These are phyloP conservation scores for Sphinx pinastri DNA, from an alignment of 2,888 invertebrate genomes.

Conservation along the genomic window DNA sequence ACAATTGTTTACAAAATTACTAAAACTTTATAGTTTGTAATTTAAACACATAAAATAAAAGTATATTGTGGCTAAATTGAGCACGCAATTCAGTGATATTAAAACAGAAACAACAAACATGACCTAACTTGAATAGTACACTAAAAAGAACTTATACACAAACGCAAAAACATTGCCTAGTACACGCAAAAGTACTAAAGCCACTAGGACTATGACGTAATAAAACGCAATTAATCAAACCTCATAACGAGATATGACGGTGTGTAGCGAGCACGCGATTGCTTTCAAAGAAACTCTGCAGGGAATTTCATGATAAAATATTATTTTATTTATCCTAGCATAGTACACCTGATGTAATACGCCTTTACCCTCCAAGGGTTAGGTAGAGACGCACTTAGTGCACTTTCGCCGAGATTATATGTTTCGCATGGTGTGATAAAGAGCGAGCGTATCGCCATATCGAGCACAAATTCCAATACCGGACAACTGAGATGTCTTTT, in stretches of 20 bases:
- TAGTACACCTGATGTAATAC: too few relatives aligned
- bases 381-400: too few relatives aligned
- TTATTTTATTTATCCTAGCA: too few relatives aligned
- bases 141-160: too few relatives aligned
- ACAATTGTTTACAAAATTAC: too few relatives aligned
- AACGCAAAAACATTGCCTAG: not conserved
- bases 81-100: not conserved
- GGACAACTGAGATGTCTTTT: too few relatives aligned
- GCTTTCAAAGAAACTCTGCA: constrained; percentile 1
- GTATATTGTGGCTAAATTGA: not conserved
- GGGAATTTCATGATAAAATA: not conserved
- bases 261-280: not conserved
- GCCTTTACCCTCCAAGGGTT: too few relatives aligned
- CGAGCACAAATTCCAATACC: not conserved
- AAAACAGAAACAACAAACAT: too few relatives aligned
- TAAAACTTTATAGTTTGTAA: too few relatives aligned
- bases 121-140: too few relatives aligned
- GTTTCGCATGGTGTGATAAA: not conserved
- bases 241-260: constrained; percentile 16
- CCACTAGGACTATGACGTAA: not conserved
- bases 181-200: not conserved
- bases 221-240: constrained; percentile 16
- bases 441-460: not conserved
- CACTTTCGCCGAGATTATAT: not conserved
- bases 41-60: not conserved